These are phyloP conservation scores for Parnassius smintheus DNA, from an alignment of 2,888 invertebrate species.

Conservation along the genomic window DNA sequence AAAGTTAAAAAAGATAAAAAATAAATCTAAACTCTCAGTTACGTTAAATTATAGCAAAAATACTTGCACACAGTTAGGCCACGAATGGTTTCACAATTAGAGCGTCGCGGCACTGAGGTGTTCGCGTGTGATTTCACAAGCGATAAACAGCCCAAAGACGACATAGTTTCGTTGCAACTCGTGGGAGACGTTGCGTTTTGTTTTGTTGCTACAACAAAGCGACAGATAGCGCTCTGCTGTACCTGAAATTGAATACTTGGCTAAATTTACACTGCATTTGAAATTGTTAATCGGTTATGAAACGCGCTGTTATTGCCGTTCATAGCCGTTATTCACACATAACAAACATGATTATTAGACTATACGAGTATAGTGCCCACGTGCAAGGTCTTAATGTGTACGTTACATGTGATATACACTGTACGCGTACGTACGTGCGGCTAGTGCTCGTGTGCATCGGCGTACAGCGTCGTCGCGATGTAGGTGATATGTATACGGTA, in stretches of 20 bases:
- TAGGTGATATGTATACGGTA: too few relatives aligned
- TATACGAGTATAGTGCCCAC: too few relatives aligned
- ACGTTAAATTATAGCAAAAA: conserved; percentile 79
- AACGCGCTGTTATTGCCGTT: too few relatives aligned
- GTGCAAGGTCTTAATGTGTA: too few relatives aligned
- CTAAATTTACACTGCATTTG: too few relatives aligned
- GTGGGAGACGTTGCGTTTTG: background rate
- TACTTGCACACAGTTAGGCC: conserved; percentile 63
- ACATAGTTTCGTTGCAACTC: background rate
- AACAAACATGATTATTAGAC: too few relatives aligned
- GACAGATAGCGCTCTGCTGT: conserved; percentile 5
- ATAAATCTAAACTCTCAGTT: conserved; percentile 66
- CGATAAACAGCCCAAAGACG: conserved; percentile 3
- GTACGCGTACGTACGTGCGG: too few relatives aligned
- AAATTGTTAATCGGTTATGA: too few relatives aligned
- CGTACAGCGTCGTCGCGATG: too few relatives aligned
- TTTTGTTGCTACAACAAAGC: conserved; percentile 10
- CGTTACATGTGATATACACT: too few relatives aligned
- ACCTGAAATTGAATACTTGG: conserved; percentile 1
- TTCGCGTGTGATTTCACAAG: conserved; percentile 3
- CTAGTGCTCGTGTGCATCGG: too few relatives aligned
- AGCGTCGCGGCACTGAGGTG: conserved; percentile 6
- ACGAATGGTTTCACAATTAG: conserved; percentile 34
- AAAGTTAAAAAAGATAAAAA: conserved; percentile 49
- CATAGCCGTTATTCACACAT: too few relatives aligned